phyloP scores from a whole-genome alignment of 1,140 invertebrate species.

The Melitaea cinxia region DNA sequence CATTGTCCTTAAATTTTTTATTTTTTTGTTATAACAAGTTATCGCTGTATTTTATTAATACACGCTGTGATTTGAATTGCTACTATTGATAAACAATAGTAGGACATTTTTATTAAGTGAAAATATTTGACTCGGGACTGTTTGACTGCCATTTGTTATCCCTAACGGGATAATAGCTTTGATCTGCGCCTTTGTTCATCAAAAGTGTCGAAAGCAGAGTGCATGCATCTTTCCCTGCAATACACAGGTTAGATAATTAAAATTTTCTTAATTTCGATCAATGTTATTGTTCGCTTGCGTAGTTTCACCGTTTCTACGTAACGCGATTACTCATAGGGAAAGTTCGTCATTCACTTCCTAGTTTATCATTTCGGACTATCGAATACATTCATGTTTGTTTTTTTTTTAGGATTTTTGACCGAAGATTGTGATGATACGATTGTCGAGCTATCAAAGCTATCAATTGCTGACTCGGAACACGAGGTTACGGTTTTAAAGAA shows the following conservation, averaged over 20 bases:
- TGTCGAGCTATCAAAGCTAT: conserved; percentile 78
- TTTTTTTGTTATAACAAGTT: conserved; percentile 68
- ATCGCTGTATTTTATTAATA: conserved; percentile 36
- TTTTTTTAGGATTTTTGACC: conserved; percentile 77
- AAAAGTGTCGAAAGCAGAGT: conserved; percentile 79
- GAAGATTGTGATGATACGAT: conserved; percentile 81
- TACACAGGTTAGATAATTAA: conserved; percentile 71
- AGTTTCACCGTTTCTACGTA: conserved; percentile 50
- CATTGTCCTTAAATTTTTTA: conserved; percentile 71
- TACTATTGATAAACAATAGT: conserved; percentile 61
- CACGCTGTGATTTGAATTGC: conserved; percentile 47
- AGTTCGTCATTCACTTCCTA: conserved; percentile 73
- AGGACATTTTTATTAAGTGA: conserved; percentile 57
- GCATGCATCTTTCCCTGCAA: conserved; percentile 82
- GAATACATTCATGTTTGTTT: conserved; percentile 5
- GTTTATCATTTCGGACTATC: conserved; percentile 49
- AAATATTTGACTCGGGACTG: conserved; percentile 52
- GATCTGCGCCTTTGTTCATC: conserved; percentile 75
- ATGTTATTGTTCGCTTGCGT: conserved; percentile 35
- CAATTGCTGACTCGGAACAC: conserved; percentile 69
- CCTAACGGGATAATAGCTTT: conserved; percentile 81
- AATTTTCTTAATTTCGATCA: conserved; percentile 5
- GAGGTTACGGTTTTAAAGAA: conserved; percentile 68
- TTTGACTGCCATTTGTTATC: conserved; percentile 76
- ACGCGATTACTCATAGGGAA: conserved; percentile 72